Percentiles rank a stretch among this genome's conserved stretches.
These are phyloP conservation scores for Pandemis cinnamomeana DNA, from an alignment of 2,888 invertebrate genomes.

Conservation along the genomic window DNA sequence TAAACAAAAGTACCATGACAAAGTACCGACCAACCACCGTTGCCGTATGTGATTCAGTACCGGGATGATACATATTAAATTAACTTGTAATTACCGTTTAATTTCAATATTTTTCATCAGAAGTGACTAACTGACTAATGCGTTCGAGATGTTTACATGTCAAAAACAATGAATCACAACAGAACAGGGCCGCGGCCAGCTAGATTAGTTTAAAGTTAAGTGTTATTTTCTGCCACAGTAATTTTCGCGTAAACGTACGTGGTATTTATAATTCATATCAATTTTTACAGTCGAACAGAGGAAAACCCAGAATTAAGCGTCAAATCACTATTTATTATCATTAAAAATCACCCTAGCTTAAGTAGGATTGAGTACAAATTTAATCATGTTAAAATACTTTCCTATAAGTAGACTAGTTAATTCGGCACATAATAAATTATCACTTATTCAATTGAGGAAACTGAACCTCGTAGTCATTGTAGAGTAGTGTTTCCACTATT, in stretches of 20 bases:
- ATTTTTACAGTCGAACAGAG: background rate
- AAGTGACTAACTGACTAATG: background rate
- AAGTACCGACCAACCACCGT: too few species aligned
- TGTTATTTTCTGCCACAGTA: background rate
- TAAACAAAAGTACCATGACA: too few species aligned
- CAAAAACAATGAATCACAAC: conserved; percentile 6
- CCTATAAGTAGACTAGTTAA: conserved; percentile 22
- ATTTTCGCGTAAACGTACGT: background rate
- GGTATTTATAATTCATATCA: background rate
- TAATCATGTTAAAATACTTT: conserved; percentile 14
- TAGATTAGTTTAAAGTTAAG: conserved; percentile 1
- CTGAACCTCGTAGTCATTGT: background rate
- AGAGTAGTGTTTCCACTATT: background rate
- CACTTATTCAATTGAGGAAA: background rate
- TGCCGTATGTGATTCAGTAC: background rate
- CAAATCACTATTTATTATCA: background rate
- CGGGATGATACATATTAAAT: background rate
- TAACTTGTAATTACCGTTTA: background rate
- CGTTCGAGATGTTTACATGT: background rate
- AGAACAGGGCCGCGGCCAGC: background rate
- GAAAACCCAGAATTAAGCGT: background rate
- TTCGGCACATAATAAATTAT: conserved; percentile 12
- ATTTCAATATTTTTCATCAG: background rate
- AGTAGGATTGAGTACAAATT: conserved; percentile 1
- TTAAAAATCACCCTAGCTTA: background rate